phyloP scores from a whole-genome alignment of 2,888 invertebrate genomes.

The Salticus scenicus region DNA sequence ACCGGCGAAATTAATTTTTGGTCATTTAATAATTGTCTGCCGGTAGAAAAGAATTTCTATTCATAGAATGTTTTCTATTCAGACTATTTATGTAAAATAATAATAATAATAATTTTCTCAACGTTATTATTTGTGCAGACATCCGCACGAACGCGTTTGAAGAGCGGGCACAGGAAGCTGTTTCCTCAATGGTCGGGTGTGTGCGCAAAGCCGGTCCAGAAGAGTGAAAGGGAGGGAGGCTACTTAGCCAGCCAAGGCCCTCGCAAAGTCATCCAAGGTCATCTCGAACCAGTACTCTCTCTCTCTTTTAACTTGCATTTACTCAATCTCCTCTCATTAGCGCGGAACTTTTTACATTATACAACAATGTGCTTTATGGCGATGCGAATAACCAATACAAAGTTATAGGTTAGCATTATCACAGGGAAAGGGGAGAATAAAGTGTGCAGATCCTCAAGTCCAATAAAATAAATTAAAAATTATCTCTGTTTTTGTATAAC shows the following conservation, averaged over 20 bases:
- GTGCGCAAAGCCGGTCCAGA: neutral
- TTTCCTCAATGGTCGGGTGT: conserved; percentile 8
- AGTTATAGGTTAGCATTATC: too few relatives aligned
- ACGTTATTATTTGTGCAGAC: neutral
- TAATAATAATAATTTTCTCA: too few relatives aligned
- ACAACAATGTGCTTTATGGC: neutral
- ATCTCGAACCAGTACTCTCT: neutral
- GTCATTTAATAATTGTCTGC: too few relatives aligned
- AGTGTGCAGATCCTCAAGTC: too few relatives aligned
- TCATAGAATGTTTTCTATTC: too few relatives aligned
- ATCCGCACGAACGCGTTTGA: neutral
- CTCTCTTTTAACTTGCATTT: neutral
- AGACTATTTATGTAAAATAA: too few relatives aligned
- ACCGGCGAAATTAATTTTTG: too few relatives aligned
- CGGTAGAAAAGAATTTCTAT: too few relatives aligned
- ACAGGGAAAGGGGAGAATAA: too few relatives aligned
- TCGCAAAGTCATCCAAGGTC: conserved; percentile 8
- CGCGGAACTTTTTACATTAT: neutral
- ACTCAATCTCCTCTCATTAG: neutral
- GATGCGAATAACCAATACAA: neutral
- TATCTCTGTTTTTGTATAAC: too few relatives aligned
- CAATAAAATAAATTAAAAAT: too few relatives aligned
- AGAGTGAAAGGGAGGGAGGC: neutral
- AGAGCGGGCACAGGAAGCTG: neutral
- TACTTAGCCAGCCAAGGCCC: conserved; percentile 2